Evolutionary conservation across 2,888 invertebrate genomes (phyloP), one percentile per base, ranked within the genome.

Genomic region (Drosophila lutescens): DNA sequence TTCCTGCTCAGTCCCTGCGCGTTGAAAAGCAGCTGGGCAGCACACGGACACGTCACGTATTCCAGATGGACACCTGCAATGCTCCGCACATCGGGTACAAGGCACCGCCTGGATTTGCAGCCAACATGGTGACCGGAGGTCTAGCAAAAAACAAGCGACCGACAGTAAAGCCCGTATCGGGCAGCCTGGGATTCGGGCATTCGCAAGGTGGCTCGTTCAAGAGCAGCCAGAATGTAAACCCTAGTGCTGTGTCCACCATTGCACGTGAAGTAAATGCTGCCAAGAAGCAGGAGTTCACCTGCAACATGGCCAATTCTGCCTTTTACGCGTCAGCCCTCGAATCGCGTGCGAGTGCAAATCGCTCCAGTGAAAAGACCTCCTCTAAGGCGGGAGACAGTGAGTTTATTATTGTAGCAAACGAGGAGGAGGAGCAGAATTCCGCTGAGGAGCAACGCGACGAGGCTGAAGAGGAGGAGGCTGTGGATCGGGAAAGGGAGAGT

Each of bases 1-100:
- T 90, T 5, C 90, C 90, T 1, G 60, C 74, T 10, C 90, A 90
- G 50, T 36, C 58, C 7, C 20, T 89, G 66, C 89, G 90, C 0
- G 72, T 90, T 20, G 91, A 90, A 54, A 90, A 87, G 55, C 54
- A 60, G 0, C 50, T 51, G 0, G 62, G 71, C 12, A 20, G 30
- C 9, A n/a, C 46, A 4, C 56, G 74, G 0, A 43, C 77, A 0
- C 73, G 73, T 0, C 79, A 80, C 47, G 40, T 75, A 5, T 84
- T 88, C 34, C 77, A 78, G 54, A 32, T 72, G 63, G 79, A 80
- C 30, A 65, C 55, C 0, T 59, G 57, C 9, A 83, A 85, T 44
- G 58, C 60, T 9, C 86, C 83, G 0, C 60, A 41, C 20, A 65
- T 84, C 0, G 80, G 80, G 0, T 88, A 78, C 23, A 66, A 56